Evolutionary conservation across 1,140 invertebrate genomes (phyloP).

Genomic region (Calliphora vicina): DNA sequence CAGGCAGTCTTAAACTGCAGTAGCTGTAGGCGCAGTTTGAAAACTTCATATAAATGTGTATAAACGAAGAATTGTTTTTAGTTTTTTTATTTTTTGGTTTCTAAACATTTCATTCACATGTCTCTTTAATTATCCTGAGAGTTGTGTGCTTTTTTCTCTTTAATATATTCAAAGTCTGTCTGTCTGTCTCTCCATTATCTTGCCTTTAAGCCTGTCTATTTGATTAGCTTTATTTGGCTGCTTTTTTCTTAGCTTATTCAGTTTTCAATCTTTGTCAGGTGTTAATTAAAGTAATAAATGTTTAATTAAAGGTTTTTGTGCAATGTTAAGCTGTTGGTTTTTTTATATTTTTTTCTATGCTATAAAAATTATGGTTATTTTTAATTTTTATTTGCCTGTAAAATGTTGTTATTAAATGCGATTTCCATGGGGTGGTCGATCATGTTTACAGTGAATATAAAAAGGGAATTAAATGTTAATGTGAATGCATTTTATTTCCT

Average conservation of each 20-base stretch:
- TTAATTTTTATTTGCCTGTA: neutral
- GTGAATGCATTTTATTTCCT: conserved; percentile 9
- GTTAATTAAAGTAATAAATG: conserved; percentile 11
- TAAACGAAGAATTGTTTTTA: neutral
- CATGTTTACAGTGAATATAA: neutral
- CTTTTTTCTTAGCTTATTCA: neutral
- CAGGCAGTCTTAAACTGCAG: neutral
- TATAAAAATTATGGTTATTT: neutral
- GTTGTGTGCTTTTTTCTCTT: neutral
- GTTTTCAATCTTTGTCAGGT: neutral
- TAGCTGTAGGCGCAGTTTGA: neutral
- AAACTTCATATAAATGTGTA: neutral
- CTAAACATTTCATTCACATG: conserved; percentile 3
- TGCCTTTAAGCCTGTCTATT: neutral
- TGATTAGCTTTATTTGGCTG: neutral
- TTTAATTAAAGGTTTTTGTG: neutral
- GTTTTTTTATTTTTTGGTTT: neutral
- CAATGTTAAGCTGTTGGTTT: neutral
- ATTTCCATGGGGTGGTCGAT: neutral
- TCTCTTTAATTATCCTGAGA: conserved; percentile 3
- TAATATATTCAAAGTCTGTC: neutral
- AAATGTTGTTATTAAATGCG: neutral
- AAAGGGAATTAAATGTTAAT: neutral
- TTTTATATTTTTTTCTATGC: neutral
- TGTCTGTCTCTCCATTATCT: neutral